These are phyloP conservation scores for Cotesia typhae DNA, from an alignment of 1,140 invertebrate genomes.

Conservation along the genomic window DNA sequence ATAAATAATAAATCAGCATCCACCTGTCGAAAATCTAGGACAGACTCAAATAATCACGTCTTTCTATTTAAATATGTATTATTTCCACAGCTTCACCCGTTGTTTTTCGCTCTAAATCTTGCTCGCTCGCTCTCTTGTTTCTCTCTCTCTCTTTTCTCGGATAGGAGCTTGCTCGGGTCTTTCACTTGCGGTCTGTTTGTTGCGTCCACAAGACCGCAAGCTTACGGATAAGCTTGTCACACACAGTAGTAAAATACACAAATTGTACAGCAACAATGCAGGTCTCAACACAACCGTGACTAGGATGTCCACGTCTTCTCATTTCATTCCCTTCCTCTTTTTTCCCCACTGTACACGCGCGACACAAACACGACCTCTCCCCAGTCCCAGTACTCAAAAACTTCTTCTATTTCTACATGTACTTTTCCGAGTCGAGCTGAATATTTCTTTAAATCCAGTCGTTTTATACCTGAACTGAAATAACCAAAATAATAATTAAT, in stretches of 20 bases:
- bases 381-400: too few species aligned
- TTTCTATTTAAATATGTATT: slow-evolving; percentile 15
- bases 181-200: slow-evolving; percentile 13
- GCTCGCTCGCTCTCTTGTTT: too few species aligned
- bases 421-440: too few species aligned
- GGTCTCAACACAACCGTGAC: too few species aligned
- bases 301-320: background rate
- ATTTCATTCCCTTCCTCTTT: slow-evolving; percentile 4
- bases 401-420: too few species aligned
- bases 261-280: too few species aligned
- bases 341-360: background rate
- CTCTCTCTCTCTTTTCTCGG: too few species aligned
- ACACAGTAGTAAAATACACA: too few species aligned
- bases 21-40: slow-evolving; percentile 15
- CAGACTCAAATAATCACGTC: slow-evolving; percentile 6
- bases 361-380: slow-evolving; percentile 12
- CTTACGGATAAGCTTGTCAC: slow-evolving; percentile 6
- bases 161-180: too few species aligned
- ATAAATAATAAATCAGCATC: slow-evolving; percentile 26
- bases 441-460: too few species aligned
- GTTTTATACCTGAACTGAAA: too few species aligned
- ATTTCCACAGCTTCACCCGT: slow-evolving; percentile 18
- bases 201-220: slow-evolving; percentile 1
- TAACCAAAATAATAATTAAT: too few species aligned
- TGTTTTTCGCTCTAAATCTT: background rate